Conservation (phyloP, 2,888 invertebrate species). For the Pecten maximus region DNA sequence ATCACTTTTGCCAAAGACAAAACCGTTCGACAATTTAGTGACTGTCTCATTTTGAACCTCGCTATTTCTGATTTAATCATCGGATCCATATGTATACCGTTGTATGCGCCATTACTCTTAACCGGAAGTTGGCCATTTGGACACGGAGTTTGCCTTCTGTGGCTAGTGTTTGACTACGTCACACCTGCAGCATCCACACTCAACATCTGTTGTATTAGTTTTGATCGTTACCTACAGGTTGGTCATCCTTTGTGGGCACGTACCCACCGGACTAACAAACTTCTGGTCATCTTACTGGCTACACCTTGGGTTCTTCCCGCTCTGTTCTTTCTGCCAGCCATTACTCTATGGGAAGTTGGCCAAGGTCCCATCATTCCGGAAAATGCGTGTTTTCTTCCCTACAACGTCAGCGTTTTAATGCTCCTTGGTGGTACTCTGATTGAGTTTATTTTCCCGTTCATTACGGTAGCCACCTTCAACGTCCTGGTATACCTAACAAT, state of each 20-base stretch:
- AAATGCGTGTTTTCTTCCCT: constrained; percentile 61
- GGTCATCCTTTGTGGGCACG: constrained; percentile 64
- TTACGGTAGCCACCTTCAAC: constrained; percentile 60
- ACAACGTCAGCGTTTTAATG: constrained; percentile 57
- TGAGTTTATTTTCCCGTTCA: constrained; percentile 68
- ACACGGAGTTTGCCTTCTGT: constrained; percentile 62
- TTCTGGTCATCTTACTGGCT: constrained; percentile 58
- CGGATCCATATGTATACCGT: constrained; percentile 61
- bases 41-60: constrained; percentile 70
- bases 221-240: constrained; percentile 67
- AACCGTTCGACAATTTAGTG: constrained; percentile 66
- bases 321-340: constrained; percentile 63
- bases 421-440: constrained; percentile 61
- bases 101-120: constrained; percentile 65
- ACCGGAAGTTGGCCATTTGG: constrained; percentile 63
- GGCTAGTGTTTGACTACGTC: constrained; percentile 67
- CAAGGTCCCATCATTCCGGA: constrained; percentile 53
- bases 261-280: constrained; percentile 53
- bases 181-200: constrained; percentile 67
- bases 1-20: constrained; percentile 63
- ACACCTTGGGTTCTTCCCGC: constrained; percentile 65
- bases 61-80: constrained; percentile 70
- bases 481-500: constrained; percentile 64
- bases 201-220: constrained; percentile 67
- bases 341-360: constrained; percentile 64